Percentiles rank a stretch among this genome's conserved stretches.
These are phyloP conservation scores for Piezodorus guildinii DNA, from an alignment of 1,140 invertebrate genomes.

Conservation along the genomic window DNA sequence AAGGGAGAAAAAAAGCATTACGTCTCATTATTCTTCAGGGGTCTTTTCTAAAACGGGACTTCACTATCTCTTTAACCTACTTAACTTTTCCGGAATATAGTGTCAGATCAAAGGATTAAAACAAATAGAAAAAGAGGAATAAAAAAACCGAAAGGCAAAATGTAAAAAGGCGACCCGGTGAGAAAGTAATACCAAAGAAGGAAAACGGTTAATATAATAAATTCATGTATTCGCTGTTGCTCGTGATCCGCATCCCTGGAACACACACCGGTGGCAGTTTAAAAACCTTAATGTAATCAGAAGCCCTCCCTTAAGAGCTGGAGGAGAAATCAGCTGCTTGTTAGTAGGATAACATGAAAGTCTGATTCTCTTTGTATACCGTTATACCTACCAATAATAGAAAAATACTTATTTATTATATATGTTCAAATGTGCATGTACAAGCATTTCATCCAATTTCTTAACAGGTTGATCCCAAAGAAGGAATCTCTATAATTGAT, in stretches of 20 bases:
- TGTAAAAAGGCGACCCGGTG: neutral
- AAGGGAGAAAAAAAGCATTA: too few relatives aligned
- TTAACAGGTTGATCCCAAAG: too few relatives aligned
- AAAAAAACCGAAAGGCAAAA: neutral
- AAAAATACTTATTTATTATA: too few relatives aligned
- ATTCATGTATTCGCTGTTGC: neutral
- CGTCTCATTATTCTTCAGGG: neutral
- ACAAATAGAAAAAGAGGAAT: neutral
- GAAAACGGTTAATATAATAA: conserved; percentile 7
- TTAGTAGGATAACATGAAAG: neutral
- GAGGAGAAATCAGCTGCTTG: conserved; percentile 5
- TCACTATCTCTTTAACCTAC: neutral
- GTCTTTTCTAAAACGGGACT: neutral
- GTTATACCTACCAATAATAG: neutral
- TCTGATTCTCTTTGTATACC: neutral
- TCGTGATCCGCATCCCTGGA: conserved; percentile 4
- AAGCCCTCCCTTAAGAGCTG: neutral
- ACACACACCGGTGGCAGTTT: neutral
- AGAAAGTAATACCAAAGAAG: neutral
- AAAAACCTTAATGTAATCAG: conserved; percentile 2
- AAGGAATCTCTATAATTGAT: too few relatives aligned
- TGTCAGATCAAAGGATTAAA: too few relatives aligned
- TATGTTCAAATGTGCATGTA: too few relatives aligned
- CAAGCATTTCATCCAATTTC: too few relatives aligned
- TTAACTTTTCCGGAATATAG: neutral